A percentile compares a stretch with the other conserved stretches of the same genome.
These are phyloP conservation scores for Henicopernis longicauda DNA, from an alignment of 2,113 vertebrate genomes.

Conservation along the genomic window DNA sequence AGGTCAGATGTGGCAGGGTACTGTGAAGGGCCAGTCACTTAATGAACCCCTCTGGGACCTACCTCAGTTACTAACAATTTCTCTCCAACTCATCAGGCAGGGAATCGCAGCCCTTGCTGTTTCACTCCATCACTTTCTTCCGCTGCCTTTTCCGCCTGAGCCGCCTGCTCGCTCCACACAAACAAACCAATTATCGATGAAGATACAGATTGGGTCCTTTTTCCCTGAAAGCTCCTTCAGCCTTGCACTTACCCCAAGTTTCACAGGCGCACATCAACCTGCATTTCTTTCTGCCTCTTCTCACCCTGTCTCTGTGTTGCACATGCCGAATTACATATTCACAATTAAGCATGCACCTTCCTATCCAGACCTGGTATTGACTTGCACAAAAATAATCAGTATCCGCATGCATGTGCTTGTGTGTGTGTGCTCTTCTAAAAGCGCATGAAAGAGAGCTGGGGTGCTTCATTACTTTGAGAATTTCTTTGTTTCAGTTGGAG, in stretches of 20 bases:
- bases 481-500: background rate
- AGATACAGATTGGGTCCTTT: constrained; percentile 65
- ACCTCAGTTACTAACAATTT: constrained; percentile 69
- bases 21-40: constrained; percentile 75
- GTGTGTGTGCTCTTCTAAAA: background rate
- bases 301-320: background rate
- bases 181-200: constrained; percentile 74
- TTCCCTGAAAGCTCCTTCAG: constrained; percentile 66
- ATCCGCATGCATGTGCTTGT: accelerated
- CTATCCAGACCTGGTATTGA: background rate
- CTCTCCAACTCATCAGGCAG: constrained; percentile 72
- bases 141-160: constrained; percentile 55
- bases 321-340: accelerated
- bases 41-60: constrained; percentile 81
- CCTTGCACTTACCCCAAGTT: background rate
- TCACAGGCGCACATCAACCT: background rate
- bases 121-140: constrained; percentile 65
- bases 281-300: background rate
- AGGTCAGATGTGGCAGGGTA: constrained; percentile 74
- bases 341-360: background rate
- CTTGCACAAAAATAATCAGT: background rate
- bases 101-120: constrained; percentile 59
- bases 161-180: constrained; percentile 53
- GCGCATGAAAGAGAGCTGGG: background rate
- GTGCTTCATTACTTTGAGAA: background rate